Conservation (phyloP, 64 coral and sea anemone genomes). For the Hydrozoanthus tunicans region DNA sequence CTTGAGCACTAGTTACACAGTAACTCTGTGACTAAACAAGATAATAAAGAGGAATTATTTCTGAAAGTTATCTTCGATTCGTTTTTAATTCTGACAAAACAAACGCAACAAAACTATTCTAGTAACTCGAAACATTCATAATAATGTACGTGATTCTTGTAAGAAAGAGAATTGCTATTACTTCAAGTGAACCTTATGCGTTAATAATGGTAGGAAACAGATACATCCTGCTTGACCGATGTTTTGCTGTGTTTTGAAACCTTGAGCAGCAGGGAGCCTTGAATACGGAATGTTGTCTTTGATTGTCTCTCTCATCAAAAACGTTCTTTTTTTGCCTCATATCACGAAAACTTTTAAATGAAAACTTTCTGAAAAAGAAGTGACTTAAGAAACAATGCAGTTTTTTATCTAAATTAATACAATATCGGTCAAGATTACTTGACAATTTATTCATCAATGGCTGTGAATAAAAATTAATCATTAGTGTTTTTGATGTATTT, state of each 20-base stretch:
- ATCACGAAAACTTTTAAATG: not conserved
- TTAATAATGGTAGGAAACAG: not conserved
- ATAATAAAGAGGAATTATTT: too few species aligned
- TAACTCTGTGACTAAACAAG: too few species aligned
- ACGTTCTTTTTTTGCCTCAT: not conserved
- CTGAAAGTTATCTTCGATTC: too few species aligned
- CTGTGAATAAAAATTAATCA: conserved; percentile 38
- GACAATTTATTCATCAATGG: conserved; percentile 16
- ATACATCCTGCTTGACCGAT: conserved; percentile 58
- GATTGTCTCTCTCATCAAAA: conserved; percentile 36
- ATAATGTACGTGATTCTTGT: not conserved
- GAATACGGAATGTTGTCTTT: not conserved
- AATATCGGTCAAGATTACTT: not conserved
- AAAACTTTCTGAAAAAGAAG: not conserved
- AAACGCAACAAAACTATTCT: too few species aligned
- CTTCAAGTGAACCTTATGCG: too few species aligned
- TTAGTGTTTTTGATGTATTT: conserved; percentile 37
- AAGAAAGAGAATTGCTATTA: not conserved
- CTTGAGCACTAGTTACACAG: too few species aligned
- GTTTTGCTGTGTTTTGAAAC: conserved; percentile 35
- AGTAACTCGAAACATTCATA: too few species aligned
- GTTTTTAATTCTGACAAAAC: too few species aligned
- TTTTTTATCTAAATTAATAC: not conserved
- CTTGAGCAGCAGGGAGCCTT: conserved; percentile 1
- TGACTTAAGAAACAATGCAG: not conserved